Evolutionary conservation across 2,113 vertebrate genomes (phyloP), one percentile per base, ranked within the genome.

Genomic region (Oreochromis spilurus): DNA sequence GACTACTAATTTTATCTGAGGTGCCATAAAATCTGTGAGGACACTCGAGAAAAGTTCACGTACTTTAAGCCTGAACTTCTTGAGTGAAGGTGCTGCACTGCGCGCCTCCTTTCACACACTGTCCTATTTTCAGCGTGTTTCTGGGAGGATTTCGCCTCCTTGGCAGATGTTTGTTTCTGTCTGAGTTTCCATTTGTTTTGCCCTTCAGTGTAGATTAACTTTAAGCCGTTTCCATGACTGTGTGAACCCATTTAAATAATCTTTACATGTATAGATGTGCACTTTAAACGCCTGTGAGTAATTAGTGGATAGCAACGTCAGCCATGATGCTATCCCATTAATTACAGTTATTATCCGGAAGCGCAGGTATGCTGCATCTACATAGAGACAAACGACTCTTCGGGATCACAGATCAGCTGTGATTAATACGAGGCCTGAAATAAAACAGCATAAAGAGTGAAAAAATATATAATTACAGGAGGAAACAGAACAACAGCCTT

Each of bases 131-230:
- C 21, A 57, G 24, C 36, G 0, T 43, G 26, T 77, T 50, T 52
- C 45, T 48, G 72, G 43, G 45, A 77, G 45, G 26, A n/a, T 77
- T 31, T 77, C 1, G 26, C 17, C 72, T 58, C 40, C 31, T 57
- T 43, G 43, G 54, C 62, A 82, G 45, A 77, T 11, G 57, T 50
- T 65, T 52, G 40, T 79, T 65, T 70, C 60, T 58, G 67, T 82
- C 79, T 83, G 21, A 72, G 6, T 65, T 75, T 67, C 10, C 57
- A 43, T 82, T 82, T 85, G 70, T 86, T 89, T 62, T 89, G 81
- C 75, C 81, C 84, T 54, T 89, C 52, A 81, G 84, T 79, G 55
- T 4, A 53, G 70, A 89, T 89, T 83, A 79, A 43, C 72, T 81
- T 77, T 81, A 84, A 89, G 48, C 58, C 29, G 43, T 75, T 45